Percentiles rank a stretch among this genome's conserved stretches.
Evolutionary conservation across 2,797 vertebrate genomes (phyloP).

Genomic region (Tapera naevia): DNA sequence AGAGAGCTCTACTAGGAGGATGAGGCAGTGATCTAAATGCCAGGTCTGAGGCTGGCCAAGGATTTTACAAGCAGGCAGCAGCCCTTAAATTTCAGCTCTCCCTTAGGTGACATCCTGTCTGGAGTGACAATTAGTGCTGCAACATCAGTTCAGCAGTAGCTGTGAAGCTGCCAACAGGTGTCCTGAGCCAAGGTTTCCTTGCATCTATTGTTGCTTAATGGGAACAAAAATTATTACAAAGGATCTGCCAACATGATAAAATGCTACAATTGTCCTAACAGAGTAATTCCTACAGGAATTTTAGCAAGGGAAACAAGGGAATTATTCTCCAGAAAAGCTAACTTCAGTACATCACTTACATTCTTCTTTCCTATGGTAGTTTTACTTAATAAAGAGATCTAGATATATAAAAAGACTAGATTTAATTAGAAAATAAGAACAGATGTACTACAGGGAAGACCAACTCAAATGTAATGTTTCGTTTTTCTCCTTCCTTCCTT

Average conservation of each 20-base stretch:
- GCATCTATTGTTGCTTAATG: conserved; percentile 50
- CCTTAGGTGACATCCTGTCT: neutral
- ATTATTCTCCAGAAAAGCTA: conserved; percentile 21
- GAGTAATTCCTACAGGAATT: conserved; percentile 28
- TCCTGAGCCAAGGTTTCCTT: conserved; percentile 33
- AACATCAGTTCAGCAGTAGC: conserved; percentile 31
- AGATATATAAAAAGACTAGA: neutral
- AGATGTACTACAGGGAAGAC: neutral
- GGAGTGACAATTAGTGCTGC: conserved; percentile 2
- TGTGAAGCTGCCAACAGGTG: conserved; percentile 47
- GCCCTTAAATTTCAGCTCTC: conserved; percentile 22
- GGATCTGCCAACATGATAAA: conserved; percentile 63
- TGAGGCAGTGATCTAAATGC: neutral
- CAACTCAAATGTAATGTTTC: neutral
- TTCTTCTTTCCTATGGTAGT: conserved; percentile 18
- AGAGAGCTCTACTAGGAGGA: neutral
- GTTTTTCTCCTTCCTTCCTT: neutral
- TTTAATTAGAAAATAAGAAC: neutral
- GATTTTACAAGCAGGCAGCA: conserved; percentile 14
- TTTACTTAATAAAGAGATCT: neutral
- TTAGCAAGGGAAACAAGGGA: conserved; percentile 14
- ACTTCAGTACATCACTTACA: neutral
- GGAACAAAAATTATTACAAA: conserved; percentile 59
- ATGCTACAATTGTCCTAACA: conserved; percentile 57
- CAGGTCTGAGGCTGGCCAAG: neutral